Percentiles rank a stretch among this genome's conserved stretches.
Evolutionary conservation across 2,797 vertebrate species (phyloP).

Genomic region (Champsocephalus esox): DNA sequence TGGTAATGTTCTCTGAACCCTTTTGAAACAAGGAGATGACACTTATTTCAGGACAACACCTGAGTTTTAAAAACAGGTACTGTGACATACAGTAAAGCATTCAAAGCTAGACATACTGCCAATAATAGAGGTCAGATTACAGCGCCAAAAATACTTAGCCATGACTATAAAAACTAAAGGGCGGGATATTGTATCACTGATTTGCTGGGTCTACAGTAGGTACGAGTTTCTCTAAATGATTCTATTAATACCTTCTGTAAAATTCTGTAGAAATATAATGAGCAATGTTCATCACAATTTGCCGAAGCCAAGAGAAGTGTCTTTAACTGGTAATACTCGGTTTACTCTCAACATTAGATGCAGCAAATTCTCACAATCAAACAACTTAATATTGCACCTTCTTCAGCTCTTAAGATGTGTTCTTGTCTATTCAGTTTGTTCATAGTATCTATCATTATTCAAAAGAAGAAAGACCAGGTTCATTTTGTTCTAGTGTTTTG

Average conservation of each 20-base stretch:
- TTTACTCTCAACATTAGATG: background rate
- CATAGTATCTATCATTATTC: background rate
- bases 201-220: background rate
- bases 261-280: no score
- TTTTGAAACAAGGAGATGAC: constrained; percentile 18
- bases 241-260: no score
- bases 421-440: background rate
- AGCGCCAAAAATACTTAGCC: no score
- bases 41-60: constrained; percentile 14
- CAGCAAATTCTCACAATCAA: background rate
- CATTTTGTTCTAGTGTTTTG: background rate
- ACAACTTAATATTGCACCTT: background rate
- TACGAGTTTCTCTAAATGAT: no score
- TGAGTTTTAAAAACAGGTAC: background rate
- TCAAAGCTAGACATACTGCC: background rate
- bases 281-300: background rate
- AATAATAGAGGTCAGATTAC: background rate
- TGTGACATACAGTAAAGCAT: background rate
- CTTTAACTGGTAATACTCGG: background rate
- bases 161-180: no score
- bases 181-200: background rate
- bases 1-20: constrained; percentile 22
- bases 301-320: background rate
- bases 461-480: background rate
- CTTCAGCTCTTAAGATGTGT: background rate